Percentiles rank a stretch among this genome's conserved stretches.
Evolutionary conservation across 2,797 vertebrate genomes (phyloP).

Genomic region (Melanotaenia trifasciata): DNA sequence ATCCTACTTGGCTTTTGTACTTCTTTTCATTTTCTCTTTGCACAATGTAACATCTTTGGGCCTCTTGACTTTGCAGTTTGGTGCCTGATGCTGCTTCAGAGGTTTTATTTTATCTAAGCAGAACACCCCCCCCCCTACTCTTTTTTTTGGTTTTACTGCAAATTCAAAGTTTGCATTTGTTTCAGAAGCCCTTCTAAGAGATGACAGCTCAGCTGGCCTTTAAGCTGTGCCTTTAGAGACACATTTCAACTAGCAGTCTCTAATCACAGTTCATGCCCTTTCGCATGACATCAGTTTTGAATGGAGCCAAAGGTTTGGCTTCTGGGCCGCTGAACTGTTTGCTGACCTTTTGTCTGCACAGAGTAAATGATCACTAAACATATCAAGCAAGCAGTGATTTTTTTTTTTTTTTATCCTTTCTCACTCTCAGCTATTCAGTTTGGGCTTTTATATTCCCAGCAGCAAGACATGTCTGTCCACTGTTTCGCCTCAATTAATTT

Average conservation of each 20-base stretch:
- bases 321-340: slow-evolving; percentile 46
- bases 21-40: slow-evolving; percentile 9
- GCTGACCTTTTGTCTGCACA: slow-evolving; percentile 62
- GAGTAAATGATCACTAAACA: slow-evolving; percentile 53
- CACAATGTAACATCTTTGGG: background rate
- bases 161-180: slow-evolving; percentile 37
- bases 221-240: slow-evolving; percentile 61
- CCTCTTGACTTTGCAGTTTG: slow-evolving; percentile 21
- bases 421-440: background rate
- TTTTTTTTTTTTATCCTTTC: background rate
- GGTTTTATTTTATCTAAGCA: slow-evolving; percentile 24
- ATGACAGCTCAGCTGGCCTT: slow-evolving; percentile 52
- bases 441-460: background rate
- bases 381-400: slow-evolving; percentile 30
- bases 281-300: slow-evolving; percentile 71
- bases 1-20: background rate
- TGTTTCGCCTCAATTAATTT: background rate
- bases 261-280: slow-evolving; percentile 72
- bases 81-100: slow-evolving; percentile 6
- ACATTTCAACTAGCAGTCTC: slow-evolving; percentile 52
- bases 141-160: background rate
- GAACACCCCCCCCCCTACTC: background rate
- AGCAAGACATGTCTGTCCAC: background rate
- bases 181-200: slow-evolving; percentile 34
- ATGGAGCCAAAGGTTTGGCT: slow-evolving; percentile 59